Evolutionary conservation across 2,113 vertebrate genomes (phyloP).

Genomic region (Cyphomyrus plagiostoma): DNA sequence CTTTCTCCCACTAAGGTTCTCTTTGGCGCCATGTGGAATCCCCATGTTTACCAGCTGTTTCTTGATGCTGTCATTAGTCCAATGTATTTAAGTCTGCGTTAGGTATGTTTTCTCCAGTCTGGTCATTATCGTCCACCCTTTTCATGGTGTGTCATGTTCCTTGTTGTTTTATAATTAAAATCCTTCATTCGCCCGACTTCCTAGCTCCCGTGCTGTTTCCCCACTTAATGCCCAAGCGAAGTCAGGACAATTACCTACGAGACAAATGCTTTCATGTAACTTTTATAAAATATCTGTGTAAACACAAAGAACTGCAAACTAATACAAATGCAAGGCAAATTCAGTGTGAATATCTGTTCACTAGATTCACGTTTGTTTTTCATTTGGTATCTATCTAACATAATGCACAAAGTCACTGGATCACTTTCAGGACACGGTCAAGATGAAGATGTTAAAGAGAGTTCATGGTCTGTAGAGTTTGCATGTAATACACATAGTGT

Average conservation of each 20-base stretch:
- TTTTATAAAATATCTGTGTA: background rate
- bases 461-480: background rate
- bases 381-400: background rate
- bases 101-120: too few relatives aligned
- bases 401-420: background rate
- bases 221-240: too few relatives aligned
- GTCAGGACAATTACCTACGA: background rate
- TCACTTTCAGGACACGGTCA: background rate
- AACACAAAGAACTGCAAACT: background rate
- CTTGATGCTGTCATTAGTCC: too few relatives aligned
- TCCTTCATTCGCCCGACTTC: too few relatives aligned
- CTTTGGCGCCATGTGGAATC: too few relatives aligned
- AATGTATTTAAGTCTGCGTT: too few relatives aligned
- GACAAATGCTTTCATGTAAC: background rate
- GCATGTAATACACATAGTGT: background rate
- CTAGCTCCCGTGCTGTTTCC: too few relatives aligned
- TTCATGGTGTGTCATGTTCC: too few relatives aligned
- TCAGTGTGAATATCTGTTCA: background rate
- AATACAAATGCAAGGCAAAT: background rate
- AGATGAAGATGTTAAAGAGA: background rate
- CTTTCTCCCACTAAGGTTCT: too few relatives aligned
- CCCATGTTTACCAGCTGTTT: too few relatives aligned
- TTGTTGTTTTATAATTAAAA: too few relatives aligned
- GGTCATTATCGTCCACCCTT: too few relatives aligned
- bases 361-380: background rate